phyloP scores from a whole-genome alignment of 92 coral and sea anemone genomes.

The Nematostella vectensis region DNA sequence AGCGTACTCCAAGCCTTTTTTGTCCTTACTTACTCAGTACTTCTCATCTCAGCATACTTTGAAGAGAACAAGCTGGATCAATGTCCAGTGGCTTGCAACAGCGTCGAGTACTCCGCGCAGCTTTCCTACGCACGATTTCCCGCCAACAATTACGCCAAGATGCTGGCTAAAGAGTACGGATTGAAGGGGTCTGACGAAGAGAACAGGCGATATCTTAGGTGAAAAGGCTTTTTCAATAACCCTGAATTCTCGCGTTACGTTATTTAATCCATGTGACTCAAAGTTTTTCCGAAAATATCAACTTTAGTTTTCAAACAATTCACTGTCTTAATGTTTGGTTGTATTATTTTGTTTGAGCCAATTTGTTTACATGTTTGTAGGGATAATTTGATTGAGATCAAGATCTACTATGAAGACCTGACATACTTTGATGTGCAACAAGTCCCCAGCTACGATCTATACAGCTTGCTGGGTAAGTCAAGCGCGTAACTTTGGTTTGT shows the following conservation, averaged over 20 bases:
- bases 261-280: too few species aligned
- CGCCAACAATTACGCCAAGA: conserved; percentile 44
- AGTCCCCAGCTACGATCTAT: conserved; percentile 77
- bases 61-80: conserved; percentile 60
- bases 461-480: conserved; percentile 61
- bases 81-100: conserved; percentile 80
- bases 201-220: conserved; percentile 72
- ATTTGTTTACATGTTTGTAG: too few species aligned
- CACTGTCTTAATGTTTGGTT: too few species aligned
- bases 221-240: too few species aligned
- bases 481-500: not conserved
- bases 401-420: conserved; percentile 62
- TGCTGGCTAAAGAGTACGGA: conserved; percentile 36
- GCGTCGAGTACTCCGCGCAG: conserved; percentile 69
- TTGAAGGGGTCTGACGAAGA: conserved; percentile 42
- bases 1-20: too few species aligned
- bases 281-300: too few species aligned
- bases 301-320: not conserved
- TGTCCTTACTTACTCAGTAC: too few species aligned
- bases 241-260: not conserved
- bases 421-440: conserved; percentile 57
- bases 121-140: conserved; percentile 73
- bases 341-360: too few species aligned
- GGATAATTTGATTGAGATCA: conserved; percentile 58
- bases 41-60: conserved; percentile 51